Evolutionary conservation across 2,113 vertebrate species (phyloP).

Genomic region (Parotia lawesii): DNA sequence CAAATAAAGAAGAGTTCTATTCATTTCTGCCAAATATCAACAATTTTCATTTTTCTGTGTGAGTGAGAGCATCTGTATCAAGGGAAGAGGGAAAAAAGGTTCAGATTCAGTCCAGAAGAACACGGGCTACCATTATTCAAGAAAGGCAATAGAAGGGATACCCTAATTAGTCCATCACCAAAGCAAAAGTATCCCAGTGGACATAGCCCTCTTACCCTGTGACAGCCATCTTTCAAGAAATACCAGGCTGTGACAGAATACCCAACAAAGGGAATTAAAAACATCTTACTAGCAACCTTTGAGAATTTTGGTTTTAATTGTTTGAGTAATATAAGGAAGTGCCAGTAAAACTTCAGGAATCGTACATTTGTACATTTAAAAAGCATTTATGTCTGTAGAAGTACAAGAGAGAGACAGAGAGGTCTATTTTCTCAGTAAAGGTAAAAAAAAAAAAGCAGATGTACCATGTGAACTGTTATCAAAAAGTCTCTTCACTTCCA

Average conservation of each 20-base stretch:
- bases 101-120: neutral
- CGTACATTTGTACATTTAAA: neutral
- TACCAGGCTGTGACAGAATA: neutral
- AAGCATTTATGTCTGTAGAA: neutral
- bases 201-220: neutral
- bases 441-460: neutral
- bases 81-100: neutral
- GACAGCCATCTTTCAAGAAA: neutral
- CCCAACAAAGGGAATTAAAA: neutral
- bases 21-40: neutral
- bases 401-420: neutral
- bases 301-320: neutral
- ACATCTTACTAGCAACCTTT: neutral
- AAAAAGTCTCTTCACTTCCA: neutral
- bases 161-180: neutral
- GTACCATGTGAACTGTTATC: neutral
- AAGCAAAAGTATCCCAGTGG: neutral
- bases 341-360: neutral
- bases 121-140: neutral
- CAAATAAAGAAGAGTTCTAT: neutral
- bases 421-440: neutral
- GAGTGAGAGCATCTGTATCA: neutral
- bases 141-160: neutral
- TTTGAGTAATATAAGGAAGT: neutral
- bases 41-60: neutral